Evolutionary conservation across 2,113 vertebrate genomes (phyloP), one percentile per base, ranked within the genome.

Genomic region (Capricornis sumatraensis): DNA sequence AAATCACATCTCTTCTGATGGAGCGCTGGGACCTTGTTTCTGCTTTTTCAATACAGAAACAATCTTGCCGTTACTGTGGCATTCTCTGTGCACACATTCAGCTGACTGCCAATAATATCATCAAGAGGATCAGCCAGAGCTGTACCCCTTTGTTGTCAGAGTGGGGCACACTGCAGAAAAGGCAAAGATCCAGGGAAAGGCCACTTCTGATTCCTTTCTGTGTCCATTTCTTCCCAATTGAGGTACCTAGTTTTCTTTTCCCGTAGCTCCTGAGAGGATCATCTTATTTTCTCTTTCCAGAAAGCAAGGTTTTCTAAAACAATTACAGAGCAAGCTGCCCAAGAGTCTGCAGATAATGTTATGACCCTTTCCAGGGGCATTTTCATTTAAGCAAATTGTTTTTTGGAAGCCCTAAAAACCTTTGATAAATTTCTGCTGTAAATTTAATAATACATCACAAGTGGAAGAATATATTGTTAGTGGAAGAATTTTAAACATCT

Each of bases 311-410:
- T 94, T 95, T 86, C 64, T 92, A 95, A 96, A 15, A 85, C 17
- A 33, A 76, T 64, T 85, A 55, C 14, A 84, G 85, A 43, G 57
- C 88, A 87, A 91, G 86, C 45, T 82, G 36, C 43, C 52, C 43
- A 96, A 71, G 30, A 55, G 28, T 86, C 82, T 95, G 60, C 76
- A 87, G 60, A 93, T 88, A 67, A 67, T 71, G 23, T 74, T 83
- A 55, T 57, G 81, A 94, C 50, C 27, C 36, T 96, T 94, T 89
- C 91, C 83, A 81, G 21, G 36, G 52, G 30, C 43, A 87, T 10
- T 92, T 95, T 85, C n/a, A 71, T 94, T 95, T 96, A 88, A 85
- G 76, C 33, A 91, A 97, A 93, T 87, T 81, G 52, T 85, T 74
- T 93, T 74, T 17, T 36, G n/a, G 88, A 84, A 40, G 13, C 15